A percentile compares a stretch with the other conserved stretches of the same genome.
Conservation (phyloP, 2,113 vertebrate genomes). For the Candoia aspera region DNA sequence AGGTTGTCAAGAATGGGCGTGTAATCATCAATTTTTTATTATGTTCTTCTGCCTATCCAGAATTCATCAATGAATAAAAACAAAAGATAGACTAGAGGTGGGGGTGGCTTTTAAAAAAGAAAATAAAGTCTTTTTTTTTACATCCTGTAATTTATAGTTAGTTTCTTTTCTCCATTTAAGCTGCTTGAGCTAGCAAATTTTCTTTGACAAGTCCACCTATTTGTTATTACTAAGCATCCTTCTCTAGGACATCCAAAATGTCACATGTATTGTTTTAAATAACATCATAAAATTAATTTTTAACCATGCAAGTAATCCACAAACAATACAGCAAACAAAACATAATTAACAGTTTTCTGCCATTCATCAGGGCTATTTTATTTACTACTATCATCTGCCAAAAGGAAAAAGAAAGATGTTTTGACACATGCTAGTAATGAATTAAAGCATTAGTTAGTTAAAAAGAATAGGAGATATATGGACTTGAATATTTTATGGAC, state of each 20-base stretch:
- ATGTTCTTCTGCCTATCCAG: slow-evolving; percentile 49
- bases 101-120: slow-evolving; percentile 21
- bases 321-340: slow-evolving; percentile 62
- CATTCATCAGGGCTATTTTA: slow-evolving; percentile 55
- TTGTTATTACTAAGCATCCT: slow-evolving; percentile 63
- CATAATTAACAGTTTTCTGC: slow-evolving; percentile 69
- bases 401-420: slow-evolving; percentile 60
- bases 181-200: slow-evolving; percentile 58
- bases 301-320: slow-evolving; percentile 55
- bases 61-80: slow-evolving; percentile 57
- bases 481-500: neutral
- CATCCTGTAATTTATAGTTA: slow-evolving; percentile 40
- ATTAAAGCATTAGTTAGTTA: slow-evolving; percentile 29
- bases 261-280: slow-evolving; percentile 69
- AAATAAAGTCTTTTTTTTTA: slow-evolving; percentile 15
- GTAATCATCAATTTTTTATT: slow-evolving; percentile 47
- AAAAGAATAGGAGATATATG: slow-evolving; percentile 22
- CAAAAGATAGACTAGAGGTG: slow-evolving; percentile 8
- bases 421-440: slow-evolving; percentile 50
- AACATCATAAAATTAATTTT: slow-evolving; percentile 69
- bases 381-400: slow-evolving; percentile 55
- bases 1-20: slow-evolving; percentile 38
- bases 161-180: slow-evolving; percentile 53
- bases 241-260: slow-evolving; percentile 61
- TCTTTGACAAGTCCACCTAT: slow-evolving; percentile 57